phyloP scores from a whole-genome alignment of 2,888 invertebrate species.

The Dendrolimus pini region DNA sequence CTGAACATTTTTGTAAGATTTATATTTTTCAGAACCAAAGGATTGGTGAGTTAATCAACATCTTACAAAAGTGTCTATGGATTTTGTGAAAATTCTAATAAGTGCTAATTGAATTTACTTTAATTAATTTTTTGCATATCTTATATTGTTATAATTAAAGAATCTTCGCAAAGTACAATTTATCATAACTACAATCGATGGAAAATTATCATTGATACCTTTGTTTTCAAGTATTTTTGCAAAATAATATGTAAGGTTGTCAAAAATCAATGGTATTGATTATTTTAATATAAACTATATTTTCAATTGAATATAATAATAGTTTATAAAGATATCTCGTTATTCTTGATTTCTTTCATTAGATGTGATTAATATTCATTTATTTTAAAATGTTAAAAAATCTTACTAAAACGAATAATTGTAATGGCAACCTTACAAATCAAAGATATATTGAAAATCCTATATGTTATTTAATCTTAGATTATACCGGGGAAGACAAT shows the following conservation, averaged over 20 bases:
- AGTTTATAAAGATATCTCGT: conserved; percentile 7
- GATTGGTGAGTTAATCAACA: conserved; percentile 66
- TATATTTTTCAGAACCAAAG: conserved; percentile 62
- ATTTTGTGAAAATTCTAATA: conserved; percentile 45
- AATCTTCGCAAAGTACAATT: conserved; percentile 46
- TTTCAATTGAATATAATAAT: neutral
- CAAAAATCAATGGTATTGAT: conserved; percentile 20
- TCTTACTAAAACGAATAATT: conserved; percentile 9
- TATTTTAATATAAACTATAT: too few species aligned
- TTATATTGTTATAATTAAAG: conserved; percentile 15
- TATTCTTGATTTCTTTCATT: neutral
- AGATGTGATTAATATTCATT: neutral
- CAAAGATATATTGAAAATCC: conserved; percentile 2
- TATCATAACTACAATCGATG: conserved; percentile 43
- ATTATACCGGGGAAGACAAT: too few species aligned
- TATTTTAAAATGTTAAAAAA: neutral
- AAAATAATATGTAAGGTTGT: conserved; percentile 45
- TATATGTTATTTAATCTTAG: too few species aligned
- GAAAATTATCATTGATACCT: neutral
- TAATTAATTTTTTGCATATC: neutral
- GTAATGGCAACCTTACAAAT: conserved; percentile 59
- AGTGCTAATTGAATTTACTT: conserved; percentile 3
- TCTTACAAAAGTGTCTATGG: conserved; percentile 62
- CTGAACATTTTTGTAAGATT: conserved; percentile 61
- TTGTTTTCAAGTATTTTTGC: too few species aligned